These are phyloP conservation scores for Oikopleura dioica DNA, from an alignment of 23 tunicate species.

Conservation along the genomic window DNA sequence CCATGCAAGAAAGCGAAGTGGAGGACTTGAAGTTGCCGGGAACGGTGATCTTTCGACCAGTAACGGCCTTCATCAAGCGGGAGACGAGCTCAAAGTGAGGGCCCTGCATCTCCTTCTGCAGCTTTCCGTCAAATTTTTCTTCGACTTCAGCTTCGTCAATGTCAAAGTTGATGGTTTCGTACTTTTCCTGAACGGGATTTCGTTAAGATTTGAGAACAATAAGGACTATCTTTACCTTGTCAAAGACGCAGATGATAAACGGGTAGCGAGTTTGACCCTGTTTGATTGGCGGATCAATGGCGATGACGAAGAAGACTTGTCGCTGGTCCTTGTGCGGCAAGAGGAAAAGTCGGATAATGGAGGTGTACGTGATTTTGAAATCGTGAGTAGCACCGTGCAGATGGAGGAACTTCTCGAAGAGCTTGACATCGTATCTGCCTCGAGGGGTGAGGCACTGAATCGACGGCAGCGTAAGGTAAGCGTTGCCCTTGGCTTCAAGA, in stretches of 20 bases:
- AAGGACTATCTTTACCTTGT: conserved; percentile 50
- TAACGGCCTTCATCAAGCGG: conserved; percentile 50
- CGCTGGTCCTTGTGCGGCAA: conserved; percentile 88
- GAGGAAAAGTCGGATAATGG: conserved; percentile 54
- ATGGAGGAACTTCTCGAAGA: conserved; percentile 86
- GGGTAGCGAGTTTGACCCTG: conserved; percentile 94
- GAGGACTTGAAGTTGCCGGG: conserved; percentile 50
- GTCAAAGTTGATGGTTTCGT: too few relatives aligned
- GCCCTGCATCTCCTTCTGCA: conserved; percentile 60
- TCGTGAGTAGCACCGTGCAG: conserved; percentile 92
- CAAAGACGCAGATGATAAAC: conserved; percentile 47
- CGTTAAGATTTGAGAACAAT: conserved; percentile 48
- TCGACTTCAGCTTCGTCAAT: conserved; percentile 21
- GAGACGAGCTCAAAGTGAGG: conserved; percentile 71
- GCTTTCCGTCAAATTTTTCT: conserved; percentile 35
- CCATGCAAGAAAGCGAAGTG: background rate
- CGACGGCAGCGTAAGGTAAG: conserved; percentile 57
- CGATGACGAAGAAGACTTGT: conserved; percentile 75
- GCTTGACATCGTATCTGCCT: conserved; percentile 78
- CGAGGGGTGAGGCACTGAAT: conserved; percentile 90
- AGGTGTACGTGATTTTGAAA: conserved; percentile 90
- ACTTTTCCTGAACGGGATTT: too few relatives aligned
- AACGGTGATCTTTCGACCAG: conserved; percentile 60
- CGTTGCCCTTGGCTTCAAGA: conserved; percentile 75
- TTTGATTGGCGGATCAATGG: conserved; percentile 71